phyloP scores from a whole-genome alignment of 2,797 vertebrate species.

The Enteromius afrohamiltoni region DNA sequence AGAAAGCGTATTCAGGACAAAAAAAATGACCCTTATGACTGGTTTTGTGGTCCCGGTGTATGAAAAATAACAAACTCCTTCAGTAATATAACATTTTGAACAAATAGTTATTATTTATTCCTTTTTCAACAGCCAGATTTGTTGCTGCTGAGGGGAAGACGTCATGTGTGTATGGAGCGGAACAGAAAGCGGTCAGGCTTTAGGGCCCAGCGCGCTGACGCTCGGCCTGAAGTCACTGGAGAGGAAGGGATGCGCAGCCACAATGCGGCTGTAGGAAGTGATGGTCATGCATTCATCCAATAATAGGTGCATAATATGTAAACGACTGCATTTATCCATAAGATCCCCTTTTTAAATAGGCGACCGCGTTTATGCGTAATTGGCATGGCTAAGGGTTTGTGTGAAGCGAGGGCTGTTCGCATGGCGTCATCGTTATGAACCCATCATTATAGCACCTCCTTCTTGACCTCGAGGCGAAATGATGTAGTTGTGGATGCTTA shows the following conservation, averaged over 20 bases:
- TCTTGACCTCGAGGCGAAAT: neutral
- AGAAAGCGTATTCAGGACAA: no score
- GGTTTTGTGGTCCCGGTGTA: neutral
- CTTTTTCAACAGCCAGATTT: neutral
- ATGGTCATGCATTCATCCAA: neutral
- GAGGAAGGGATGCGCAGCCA: conserved; percentile 32
- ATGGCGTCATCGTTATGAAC: neutral
- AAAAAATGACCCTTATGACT: no score
- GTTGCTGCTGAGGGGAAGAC: neutral
- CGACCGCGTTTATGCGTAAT: neutral
- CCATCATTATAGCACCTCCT: neutral
- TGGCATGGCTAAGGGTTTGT: neutral
- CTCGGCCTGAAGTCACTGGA: neutral
- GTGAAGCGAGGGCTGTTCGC: neutral
- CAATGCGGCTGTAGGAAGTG: conserved; percentile 47
- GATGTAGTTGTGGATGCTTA: neutral
- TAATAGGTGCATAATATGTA: no score
- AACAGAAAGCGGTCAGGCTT: neutral
- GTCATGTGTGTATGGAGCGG: neutral
- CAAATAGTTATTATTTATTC: neutral
- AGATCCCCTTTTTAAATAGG: neutral
- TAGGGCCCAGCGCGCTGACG: conserved; percentile 47
- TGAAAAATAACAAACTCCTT: neutral
- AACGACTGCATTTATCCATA: no score
- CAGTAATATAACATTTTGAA: neutral